phyloP scores from a whole-genome alignment of 2,797 vertebrate species.

The Labroides dimidiatus region DNA sequence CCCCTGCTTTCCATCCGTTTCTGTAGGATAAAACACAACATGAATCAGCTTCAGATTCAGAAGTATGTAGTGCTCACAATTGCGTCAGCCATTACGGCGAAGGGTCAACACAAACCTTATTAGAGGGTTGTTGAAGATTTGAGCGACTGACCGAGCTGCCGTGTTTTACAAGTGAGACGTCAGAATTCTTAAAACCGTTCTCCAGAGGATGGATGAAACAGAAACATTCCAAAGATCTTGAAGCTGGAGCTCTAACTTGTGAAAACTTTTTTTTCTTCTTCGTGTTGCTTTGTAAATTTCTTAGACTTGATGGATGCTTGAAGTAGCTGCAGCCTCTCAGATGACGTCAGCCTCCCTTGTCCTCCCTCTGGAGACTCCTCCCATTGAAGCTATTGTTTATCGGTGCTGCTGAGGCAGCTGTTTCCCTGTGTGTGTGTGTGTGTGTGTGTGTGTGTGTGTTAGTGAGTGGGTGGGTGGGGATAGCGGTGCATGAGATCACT shows the following conservation, averaged over 20 bases:
- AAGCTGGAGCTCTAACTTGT: neutral
- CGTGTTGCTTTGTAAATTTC: conserved; percentile 2
- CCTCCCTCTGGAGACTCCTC: conserved; percentile 66
- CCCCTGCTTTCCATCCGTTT: too few species aligned
- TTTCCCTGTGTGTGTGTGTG: conserved; percentile 43
- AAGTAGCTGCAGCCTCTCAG: conserved; percentile 51
- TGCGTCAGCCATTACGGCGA: too few species aligned
- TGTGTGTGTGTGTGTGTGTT: neutral
- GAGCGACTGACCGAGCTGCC: too few species aligned
- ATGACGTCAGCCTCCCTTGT: conserved; percentile 55
- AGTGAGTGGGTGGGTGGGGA: conserved; percentile 46
- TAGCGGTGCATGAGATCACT: conserved; percentile 66
- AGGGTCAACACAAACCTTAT: too few species aligned
- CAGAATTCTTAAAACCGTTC: neutral
- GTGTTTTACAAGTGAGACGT: neutral
- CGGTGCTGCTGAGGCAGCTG: conserved; percentile 75
- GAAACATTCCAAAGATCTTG: too few species aligned
- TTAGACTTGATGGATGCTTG: conserved; percentile 12
- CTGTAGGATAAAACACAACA: too few species aligned
- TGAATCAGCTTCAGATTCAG: too few species aligned
- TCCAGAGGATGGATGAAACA: too few species aligned
- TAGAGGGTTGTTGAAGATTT: neutral
- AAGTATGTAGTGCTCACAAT: too few species aligned
- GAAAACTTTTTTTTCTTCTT: neutral
- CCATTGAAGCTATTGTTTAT: conserved; percentile 74